These are phyloP conservation scores for Cataglyphis hispanica DNA, from an alignment of 1,140 invertebrate genomes.

Conservation along the genomic window DNA sequence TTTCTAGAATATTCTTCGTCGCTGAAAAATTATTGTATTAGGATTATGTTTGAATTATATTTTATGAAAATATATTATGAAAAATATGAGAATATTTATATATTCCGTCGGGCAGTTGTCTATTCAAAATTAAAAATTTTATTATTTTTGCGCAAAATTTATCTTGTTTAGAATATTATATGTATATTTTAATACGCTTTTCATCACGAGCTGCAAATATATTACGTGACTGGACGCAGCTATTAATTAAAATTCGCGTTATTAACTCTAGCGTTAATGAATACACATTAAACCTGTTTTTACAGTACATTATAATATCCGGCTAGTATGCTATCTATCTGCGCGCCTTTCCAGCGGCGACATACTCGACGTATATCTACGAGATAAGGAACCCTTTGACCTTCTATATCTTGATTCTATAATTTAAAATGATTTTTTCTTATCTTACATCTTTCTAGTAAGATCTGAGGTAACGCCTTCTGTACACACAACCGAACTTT, in stretches of 20 bases:
- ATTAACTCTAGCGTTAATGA: slow-evolving; percentile 40
- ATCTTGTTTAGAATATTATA: slow-evolving; percentile 3
- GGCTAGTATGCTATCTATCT: slow-evolving; percentile 10
- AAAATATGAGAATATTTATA: no score
- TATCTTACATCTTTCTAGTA: neutral
- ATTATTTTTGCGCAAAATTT: neutral
- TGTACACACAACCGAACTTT: neutral
- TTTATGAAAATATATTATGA: neutral
- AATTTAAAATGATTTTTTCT: slow-evolving; percentile 17
- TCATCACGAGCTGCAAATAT: neutral
- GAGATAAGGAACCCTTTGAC: slow-evolving; percentile 28
- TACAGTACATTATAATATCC: slow-evolving; percentile 40
- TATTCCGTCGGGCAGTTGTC: no score
- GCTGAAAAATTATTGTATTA: slow-evolving; percentile 1
- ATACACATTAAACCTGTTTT: slow-evolving; percentile 53
- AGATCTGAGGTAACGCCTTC: neutral
- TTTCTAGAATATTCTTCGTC: neutral
- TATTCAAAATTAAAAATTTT: neutral
- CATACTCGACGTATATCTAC: neutral
- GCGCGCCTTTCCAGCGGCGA: neutral
- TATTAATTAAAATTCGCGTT: slow-evolving; percentile 45
- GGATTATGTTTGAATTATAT: neutral
- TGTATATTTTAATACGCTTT: slow-evolving; percentile 9
- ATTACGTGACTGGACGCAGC: neutral
- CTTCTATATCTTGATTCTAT: neutral